Evolutionary conservation across 2,888 invertebrate species (phyloP), one percentile per base, ranked within the genome.

Genomic region (Gonocerus acuteangulatus): DNA sequence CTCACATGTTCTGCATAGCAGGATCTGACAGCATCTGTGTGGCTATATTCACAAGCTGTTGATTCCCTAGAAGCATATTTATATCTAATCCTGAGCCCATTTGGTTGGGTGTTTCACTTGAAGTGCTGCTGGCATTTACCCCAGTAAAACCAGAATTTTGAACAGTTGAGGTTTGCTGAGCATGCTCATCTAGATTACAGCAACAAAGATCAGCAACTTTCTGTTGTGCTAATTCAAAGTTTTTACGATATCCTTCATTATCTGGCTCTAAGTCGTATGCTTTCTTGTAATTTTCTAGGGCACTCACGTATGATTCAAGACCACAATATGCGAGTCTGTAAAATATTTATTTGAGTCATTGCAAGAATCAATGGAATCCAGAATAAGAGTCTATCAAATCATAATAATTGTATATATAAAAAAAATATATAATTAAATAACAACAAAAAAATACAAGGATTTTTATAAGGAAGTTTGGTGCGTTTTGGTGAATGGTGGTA

Each of bases 201-300:
- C 23, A 15, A 42, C 44, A 42, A 16, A 60, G 9, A 34, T 62
- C 60, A 19, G 60, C 54, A 19, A 62, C 60, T 27, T 62, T 64
- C 36, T 48, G 54, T 44, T 56, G 39, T n/a, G 64, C 64, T 39
- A 64, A 47, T 22, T 62, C 64, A 19, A 60, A 60, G 44, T 64
- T 64, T 36, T 56, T 64, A 23, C 58, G 45, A 39, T 64, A 64
- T 2, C 64, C 64, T 48, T 62, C 60, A 52, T 64, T 64, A 21
- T 54, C 44, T 2, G 64, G 64, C 21, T 64, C 64, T 16, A 64
- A 59, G 13, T 64, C 62, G 18, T 47, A 42, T 0, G 64, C 64
- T 36, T 54, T 59, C 19, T 62, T 64, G 16, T 64, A 64, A 51
- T 64, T 52, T 18, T 48, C 48, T 34, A 64, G 34, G 4, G 64